Conservation (phyloP, 2,888 invertebrate genomes). For the Bellardia pandia region DNA sequence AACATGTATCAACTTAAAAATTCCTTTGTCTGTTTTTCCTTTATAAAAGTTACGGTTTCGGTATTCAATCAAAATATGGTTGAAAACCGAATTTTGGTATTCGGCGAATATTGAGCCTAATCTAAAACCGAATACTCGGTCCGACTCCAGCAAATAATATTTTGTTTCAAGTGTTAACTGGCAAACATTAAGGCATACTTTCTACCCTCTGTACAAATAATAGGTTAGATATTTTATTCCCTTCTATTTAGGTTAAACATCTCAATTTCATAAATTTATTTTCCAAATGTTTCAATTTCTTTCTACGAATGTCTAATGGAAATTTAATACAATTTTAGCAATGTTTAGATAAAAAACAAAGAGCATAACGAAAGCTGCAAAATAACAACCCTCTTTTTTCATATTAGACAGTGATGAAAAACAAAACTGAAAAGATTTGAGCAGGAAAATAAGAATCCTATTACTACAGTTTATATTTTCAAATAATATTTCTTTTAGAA, state of each 20-base stretch:
- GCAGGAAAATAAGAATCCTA: conserved; percentile 17
- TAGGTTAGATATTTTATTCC: not conserved
- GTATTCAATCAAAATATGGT: too few species aligned
- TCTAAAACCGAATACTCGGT: too few species aligned
- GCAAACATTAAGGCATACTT: not conserved
- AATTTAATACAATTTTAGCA: conserved; percentile 32
- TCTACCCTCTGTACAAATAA: not conserved
- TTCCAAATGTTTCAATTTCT: not conserved
- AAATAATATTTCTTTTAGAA: not conserved
- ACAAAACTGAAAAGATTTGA: not conserved
- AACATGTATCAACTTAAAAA: too few species aligned
- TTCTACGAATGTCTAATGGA: not conserved
- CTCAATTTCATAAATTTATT: conserved; percentile 8
- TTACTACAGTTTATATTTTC: conserved; percentile 14
- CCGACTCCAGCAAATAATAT: not conserved
- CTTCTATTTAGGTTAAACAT: not conserved
- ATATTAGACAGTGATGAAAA: not conserved
- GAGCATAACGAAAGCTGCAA: not conserved
- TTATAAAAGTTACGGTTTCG: too few species aligned
- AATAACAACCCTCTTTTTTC: not conserved
- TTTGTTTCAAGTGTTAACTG: not conserved
- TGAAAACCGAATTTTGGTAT: too few species aligned
- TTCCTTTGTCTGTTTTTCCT: too few species aligned
- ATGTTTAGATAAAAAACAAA: not conserved
- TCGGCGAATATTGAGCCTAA: too few species aligned